Evolutionary conservation across 2,888 invertebrate species (phyloP).

Genomic region (Parnassius smintheus): DNA sequence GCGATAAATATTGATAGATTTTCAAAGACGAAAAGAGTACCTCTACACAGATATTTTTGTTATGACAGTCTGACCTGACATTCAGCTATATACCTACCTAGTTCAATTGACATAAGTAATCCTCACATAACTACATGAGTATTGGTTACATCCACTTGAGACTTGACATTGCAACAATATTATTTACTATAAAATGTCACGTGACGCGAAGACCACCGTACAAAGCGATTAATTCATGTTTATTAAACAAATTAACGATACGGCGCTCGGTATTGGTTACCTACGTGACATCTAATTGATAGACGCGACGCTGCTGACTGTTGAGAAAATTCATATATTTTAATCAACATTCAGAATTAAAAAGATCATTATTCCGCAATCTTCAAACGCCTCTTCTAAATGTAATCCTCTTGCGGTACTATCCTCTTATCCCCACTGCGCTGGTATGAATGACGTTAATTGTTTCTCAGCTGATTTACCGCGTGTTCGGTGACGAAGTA

Average conservation of each 20-base stretch:
- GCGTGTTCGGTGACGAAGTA: too few species aligned
- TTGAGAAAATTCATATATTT: constrained; percentile 18
- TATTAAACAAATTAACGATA: constrained; percentile 74
- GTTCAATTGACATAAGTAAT: constrained; percentile 51
- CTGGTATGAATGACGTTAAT: too few species aligned
- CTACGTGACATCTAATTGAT: constrained; percentile 37
- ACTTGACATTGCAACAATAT: constrained; percentile 62
- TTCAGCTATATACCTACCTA: constrained; percentile 30
- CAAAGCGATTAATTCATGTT: constrained; percentile 69
- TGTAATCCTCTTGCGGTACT: too few species aligned
- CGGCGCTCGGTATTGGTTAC: constrained; percentile 37
- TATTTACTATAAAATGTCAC: constrained; percentile 60
- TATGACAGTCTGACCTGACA: constrained; percentile 23
- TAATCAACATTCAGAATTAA: constrained; percentile 5
- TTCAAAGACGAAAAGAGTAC: not conserved
- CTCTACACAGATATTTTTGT: not conserved
- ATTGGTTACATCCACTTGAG: constrained; percentile 64
- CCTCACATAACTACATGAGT: constrained; percentile 41
- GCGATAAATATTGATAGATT: not conserved
- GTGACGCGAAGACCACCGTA: constrained; percentile 45
- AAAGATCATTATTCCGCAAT: not conserved
- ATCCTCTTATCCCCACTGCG: too few species aligned
- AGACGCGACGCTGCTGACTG: constrained; percentile 19
- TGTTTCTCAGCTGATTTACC: too few species aligned
- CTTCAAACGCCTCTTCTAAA: too few species aligned